Conservation (phyloP, 1,140 invertebrate genomes). For the Watersipora subatra region DNA sequence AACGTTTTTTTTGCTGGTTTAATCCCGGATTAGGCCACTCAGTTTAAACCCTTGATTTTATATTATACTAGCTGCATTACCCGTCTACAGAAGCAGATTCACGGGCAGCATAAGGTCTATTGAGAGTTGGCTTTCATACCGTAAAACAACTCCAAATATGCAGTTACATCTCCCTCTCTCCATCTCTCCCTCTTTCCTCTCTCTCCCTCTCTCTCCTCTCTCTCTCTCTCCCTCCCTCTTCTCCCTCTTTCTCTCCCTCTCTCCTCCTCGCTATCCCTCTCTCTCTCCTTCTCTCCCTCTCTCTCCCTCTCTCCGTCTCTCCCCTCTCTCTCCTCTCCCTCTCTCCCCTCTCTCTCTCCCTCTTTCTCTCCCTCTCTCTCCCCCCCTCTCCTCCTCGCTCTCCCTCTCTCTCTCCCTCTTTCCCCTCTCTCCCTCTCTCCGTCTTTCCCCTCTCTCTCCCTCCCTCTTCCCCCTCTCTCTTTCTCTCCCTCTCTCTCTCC, state of each 20-base stretch:
- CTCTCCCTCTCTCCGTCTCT: slow-evolving; percentile 1
- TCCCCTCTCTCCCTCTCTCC: neutral
- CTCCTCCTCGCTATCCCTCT: neutral
- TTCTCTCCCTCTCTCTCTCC: neutral
- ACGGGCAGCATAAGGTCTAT: no score
- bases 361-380: neutral
- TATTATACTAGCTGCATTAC: no score
- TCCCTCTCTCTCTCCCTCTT: neutral
- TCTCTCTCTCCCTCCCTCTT: slow-evolving; percentile 7
- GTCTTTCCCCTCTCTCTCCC: neutral
- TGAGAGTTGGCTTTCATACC: no score
- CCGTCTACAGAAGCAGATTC: no score
- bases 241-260: neutral
- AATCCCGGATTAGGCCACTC: neutral
- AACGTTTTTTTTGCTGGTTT: no score
- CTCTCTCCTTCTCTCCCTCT: neutral
- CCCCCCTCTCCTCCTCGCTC: neutral
- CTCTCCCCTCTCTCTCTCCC: neutral
- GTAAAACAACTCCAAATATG: no score
- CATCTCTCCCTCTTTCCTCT: no score
- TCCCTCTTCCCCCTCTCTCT: neutral
- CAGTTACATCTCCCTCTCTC: no score
- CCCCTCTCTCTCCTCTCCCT: neutral
- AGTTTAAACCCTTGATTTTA: slow-evolving; percentile 1
- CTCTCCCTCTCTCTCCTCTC: slow-evolving; percentile 1